Base-by-base conservation (phyloP, 2,113 vertebrate genomes). In the Pseudorhombus dupliciocellatus region DNA sequence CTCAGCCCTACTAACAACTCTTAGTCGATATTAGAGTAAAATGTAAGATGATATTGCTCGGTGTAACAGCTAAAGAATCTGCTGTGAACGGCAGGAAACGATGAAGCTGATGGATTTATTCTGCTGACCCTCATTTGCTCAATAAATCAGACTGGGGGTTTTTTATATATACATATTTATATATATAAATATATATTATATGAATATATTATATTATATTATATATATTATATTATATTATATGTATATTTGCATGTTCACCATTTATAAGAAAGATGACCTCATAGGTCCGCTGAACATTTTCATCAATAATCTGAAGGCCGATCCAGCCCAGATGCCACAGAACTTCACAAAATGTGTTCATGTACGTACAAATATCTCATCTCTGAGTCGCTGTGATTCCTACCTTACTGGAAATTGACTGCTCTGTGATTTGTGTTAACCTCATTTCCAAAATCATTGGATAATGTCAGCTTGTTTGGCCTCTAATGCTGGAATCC, bases 371-470 rank as follows among this genome's bases (percentile, higher is more conserved):
- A 16, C 68, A 52, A 62, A 70, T 48, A 20, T 4, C 16, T 58
- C 6, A 51, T 61, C 20, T 52, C 26, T 12, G 21, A 51, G 34
- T 68, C 60, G 4, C 18, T 60, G 46, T 21, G 6, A 67, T 50
- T 55, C 66, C 58, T 5, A 66, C 34, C 44, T 80, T 5, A 59
- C 31, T 42, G 53, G 21, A 66, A 56, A 75, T 59, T 53, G 25
- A 16, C 24, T 30, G 8, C 24, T 56, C 7, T 0, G 6, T 22
- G 25, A 34, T 70, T 54, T 51, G n/a, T 46, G 11, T 2, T 60
- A 37, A 34, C 0, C 11, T 51, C 63, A 50, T 8, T 7, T 21
- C 21, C 14, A 69, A 54, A 28, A 55, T 67, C 2, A 70, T 54
- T 65, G 42, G 21, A 75, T 34, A 26, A 66, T 58, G 7, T 42